Conservation (phyloP, 2,888 invertebrate species). For the Cephonodes hylas region DNA sequence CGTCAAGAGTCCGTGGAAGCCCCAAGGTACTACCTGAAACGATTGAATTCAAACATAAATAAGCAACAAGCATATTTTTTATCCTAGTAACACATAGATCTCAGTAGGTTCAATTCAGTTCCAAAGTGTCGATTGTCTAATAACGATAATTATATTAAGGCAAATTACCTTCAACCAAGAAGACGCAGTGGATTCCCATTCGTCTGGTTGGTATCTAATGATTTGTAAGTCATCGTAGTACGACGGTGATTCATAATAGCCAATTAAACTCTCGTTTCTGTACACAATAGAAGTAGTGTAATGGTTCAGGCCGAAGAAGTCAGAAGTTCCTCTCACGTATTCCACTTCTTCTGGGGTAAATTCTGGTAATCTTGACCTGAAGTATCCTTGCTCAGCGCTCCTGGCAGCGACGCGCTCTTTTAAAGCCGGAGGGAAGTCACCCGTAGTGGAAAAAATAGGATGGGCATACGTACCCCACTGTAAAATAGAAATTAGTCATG, state of each 20-base stretch:
- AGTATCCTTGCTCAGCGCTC: slow-evolving; percentile 44
- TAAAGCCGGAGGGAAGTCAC: slow-evolving; percentile 72
- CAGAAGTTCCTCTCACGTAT: slow-evolving; percentile 46
- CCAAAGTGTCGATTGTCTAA: too few relatives aligned
- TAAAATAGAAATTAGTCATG: too few relatives aligned
- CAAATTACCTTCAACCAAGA: slow-evolving; percentile 13
- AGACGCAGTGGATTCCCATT: slow-evolving; percentile 42
- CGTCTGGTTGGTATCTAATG: slow-evolving; percentile 18
- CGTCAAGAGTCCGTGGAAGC: slow-evolving; percentile 74
- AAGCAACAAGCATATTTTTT: background rate
- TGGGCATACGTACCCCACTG: too few relatives aligned
- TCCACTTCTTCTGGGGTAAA: slow-evolving; percentile 44
- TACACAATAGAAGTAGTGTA: slow-evolving; percentile 74
- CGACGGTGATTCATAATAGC: slow-evolving; percentile 29
- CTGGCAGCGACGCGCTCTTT: slow-evolving; percentile 58
- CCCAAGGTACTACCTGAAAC: slow-evolving; percentile 62
- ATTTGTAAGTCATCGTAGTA: slow-evolving; percentile 32
- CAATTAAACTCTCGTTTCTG: slow-evolving; percentile 32
- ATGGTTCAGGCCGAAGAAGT: slow-evolving; percentile 81
- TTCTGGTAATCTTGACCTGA: slow-evolving; percentile 43
- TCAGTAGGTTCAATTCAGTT: too few relatives aligned
- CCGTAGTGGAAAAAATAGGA: slow-evolving; percentile 38
- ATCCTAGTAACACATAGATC: too few relatives aligned
- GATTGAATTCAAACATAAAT: background rate
- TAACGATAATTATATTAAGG: too few relatives aligned